Evolutionary conservation across 2,888 invertebrate species (phyloP).

Genomic region (Rhagium mordax): DNA sequence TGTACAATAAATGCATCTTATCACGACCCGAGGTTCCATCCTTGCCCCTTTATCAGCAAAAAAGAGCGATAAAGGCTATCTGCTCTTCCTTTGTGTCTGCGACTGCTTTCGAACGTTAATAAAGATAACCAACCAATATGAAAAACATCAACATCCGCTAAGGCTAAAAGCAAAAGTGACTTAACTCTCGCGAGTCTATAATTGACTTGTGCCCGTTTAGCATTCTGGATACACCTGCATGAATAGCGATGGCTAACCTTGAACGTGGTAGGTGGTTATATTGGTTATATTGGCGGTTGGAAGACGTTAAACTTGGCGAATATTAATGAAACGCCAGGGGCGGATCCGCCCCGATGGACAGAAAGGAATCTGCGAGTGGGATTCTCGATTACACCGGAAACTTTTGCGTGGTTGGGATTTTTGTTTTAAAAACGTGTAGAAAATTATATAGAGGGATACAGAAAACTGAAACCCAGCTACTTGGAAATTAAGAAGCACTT

Average conservation of each 20-base stretch:
- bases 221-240: constrained; percentile 16
- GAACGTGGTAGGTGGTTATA: constrained; percentile 11
- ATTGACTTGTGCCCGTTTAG: constrained; percentile 1
- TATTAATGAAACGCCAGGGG: background rate
- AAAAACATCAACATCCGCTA: background rate
- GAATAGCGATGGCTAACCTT: constrained; percentile 15
- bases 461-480: no score
- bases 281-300: constrained; percentile 1
- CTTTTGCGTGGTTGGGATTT: no score
- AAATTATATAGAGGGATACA: no score
- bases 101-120: background rate
- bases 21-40: no score
- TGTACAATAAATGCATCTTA: no score
- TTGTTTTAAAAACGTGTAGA: no score
- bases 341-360: background rate
- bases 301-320: constrained; percentile 7
- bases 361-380: background rate
- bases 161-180: constrained; percentile 17
- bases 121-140: background rate
- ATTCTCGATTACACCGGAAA: no score
- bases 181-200: background rate
- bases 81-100: background rate
- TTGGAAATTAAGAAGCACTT: no score
- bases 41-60: no score
- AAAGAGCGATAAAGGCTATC: background rate